Evolutionary conservation across 2,888 invertebrate genomes (phyloP), one percentile per base, ranked within the genome.

Genomic region (Capitulum mitella): DNA sequence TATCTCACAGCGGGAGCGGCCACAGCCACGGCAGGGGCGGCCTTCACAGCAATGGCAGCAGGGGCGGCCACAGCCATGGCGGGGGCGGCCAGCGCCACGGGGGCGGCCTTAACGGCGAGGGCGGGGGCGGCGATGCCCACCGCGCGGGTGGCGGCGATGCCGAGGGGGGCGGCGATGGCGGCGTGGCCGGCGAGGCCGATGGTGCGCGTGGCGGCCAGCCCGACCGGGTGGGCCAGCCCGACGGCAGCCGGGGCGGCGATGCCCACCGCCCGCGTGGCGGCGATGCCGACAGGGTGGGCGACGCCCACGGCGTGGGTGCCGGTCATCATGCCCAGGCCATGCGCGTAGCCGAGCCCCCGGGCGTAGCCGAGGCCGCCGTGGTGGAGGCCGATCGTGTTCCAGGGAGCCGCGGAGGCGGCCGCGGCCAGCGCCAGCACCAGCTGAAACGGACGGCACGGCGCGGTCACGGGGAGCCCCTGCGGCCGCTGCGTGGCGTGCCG

Each of bases 1-100:
- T 79, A 79, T 6, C 77, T 29, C 14, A 61, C 16, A 29, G 29
- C 58, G 29, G 58, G 58, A 12, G 58, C 58, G 16, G 58, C 58
- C 8, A 61, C 14, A 2, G 29, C 58, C 8, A 61, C 58, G 29
- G 58, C 58, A 3, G 29, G 29, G 58, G 58, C 29, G 12, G 14
- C 12, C 14, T 12, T 29, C 29, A 29, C 26, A 29, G 29, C 58
- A 3, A 61, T 12, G 12, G 58, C 29, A 12, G 29, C 58, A 6
- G 14, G 29, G 58, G 58, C 22, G 6, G 22, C 51, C 16, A 51
- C 5, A 16, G 19, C 51, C 19, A 51, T 5, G 22, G 16, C 22
- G 2, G 19, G 22, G 22, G 51, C 22, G 51, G 16, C n/a, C n/a
- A n/a, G n/a, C n/a, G n/a, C n/a, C n/a, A n/a, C n/a, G n/a, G n/a